Percentiles rank a stretch among this genome's conserved stretches.
Evolutionary conservation across 2,113 vertebrate genomes (phyloP).

Genomic region (Periophthalmodon schlosseri): DNA sequence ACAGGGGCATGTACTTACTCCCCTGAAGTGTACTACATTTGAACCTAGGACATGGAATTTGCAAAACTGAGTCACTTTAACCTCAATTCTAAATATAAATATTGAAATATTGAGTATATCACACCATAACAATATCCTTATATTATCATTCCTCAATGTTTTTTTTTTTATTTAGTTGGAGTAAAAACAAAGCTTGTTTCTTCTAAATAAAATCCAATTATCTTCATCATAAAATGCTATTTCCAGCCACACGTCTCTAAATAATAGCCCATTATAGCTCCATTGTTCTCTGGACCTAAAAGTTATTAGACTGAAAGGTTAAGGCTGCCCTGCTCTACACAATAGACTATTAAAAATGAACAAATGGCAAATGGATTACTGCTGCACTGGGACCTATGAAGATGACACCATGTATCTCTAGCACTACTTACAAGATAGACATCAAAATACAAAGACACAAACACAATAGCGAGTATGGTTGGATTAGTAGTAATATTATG

Average conservation of each 20-base stretch:
- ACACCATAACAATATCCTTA: no score
- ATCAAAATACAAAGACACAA: constrained; percentile 7
- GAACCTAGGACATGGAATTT: no score
- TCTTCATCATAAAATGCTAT: background rate
- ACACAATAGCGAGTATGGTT: background rate
- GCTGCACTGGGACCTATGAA: background rate
- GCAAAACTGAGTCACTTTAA: no score
- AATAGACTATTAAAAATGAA: constrained; percentile 26
- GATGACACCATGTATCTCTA: constrained; percentile 41
- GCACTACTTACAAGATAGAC: constrained; percentile 17
- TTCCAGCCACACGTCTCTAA: constrained; percentile 8
- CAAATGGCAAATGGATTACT: constrained; percentile 39
- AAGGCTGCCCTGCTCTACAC: constrained; percentile 16
- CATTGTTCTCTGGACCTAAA: constrained; percentile 7
- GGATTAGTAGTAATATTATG: constrained; percentile 28
- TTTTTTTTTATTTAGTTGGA: background rate
- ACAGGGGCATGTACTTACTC: background rate
- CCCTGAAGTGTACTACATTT: background rate
- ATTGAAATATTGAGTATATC: no score
- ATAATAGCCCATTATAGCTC: constrained; percentile 18
- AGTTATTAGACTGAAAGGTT: constrained; percentile 19
- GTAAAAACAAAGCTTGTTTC: background rate
- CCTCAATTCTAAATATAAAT: no score
- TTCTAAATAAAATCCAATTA: background rate
- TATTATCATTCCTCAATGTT: no score